Evolutionary conservation across 2,113 vertebrate genomes (phyloP), one percentile per base, ranked within the genome.

Genomic region (Sorex araneus): DNA sequence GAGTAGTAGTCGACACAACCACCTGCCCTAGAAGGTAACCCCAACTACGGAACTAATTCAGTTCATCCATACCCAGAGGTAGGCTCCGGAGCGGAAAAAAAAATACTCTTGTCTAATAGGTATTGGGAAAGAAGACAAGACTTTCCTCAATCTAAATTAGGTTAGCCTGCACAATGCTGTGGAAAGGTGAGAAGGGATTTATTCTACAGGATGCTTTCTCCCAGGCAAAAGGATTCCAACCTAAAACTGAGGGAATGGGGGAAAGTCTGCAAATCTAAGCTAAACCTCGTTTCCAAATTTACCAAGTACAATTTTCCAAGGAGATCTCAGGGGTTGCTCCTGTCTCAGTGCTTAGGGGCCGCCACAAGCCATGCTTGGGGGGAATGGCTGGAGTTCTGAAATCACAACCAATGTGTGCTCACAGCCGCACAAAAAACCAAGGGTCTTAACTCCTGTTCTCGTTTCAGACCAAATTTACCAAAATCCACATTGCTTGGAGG

Each of bases 61-160:
- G 89, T 28, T 77, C 28, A 71, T 69, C 34, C 0, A 0, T 23
- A 71, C n/a, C 85, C 34, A 89, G 40, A 60, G n/a, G n/a, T 45
- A 90, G 86, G 82, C 2, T 27, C 23, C 47, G 2, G 12, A 2
- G 60, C 4, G 40, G 40, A 40, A 40, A 40, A 40, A 40, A 7
- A 85, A 80, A 85, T 23, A 23, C 11, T 40, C 21, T 83, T 95
- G 92, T 90, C 45, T 91, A 15, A 80, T 28, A 12, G 23, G 64
- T 89, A 70, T 67, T 54, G 79, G 75, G 19, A 74, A 84, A 85
- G 76, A 92, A 84, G 71, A 43, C 43, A 90, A 64, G 28, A 84
- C 85, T 83, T 70, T 34, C 32, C 19, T 23, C 69, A 71, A 36
- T 43, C 6, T 54, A 90, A 19, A 21, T 71, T 30, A 94, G 28